Conservation (phyloP, 2,113 vertebrate species). For the Suncus etruscus region DNA sequence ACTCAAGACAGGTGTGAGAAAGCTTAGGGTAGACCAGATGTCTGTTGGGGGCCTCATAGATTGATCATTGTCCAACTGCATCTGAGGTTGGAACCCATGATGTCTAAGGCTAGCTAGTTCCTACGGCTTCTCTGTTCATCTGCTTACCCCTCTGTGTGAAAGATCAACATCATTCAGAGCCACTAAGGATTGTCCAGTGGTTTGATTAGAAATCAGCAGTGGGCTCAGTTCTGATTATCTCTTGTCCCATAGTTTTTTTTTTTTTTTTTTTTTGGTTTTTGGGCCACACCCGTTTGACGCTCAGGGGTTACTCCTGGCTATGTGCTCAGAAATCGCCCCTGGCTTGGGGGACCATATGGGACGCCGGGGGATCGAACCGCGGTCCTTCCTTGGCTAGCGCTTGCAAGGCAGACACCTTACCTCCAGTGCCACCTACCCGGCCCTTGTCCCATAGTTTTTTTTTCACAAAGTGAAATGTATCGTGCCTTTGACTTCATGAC, state of each 20-base stretch:
- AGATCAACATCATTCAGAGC: not conserved
- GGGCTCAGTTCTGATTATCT: not conserved
- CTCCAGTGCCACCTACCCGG: no score
- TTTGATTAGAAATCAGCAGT: not conserved
- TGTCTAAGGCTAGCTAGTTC: not conserved
- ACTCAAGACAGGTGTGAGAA: not conserved
- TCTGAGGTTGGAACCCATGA: not conserved
- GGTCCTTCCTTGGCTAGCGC: no score
- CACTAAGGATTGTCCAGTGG: accelerated
- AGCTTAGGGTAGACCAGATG: not conserved
- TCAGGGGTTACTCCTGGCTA: no score
- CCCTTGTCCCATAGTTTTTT: not conserved
- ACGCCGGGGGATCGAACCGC: no score
- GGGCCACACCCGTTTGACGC: no score
- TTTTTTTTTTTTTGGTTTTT: no score
- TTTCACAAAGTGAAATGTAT: not conserved
- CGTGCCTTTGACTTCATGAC: not conserved
- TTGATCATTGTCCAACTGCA: no score
- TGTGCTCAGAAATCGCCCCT: no score
- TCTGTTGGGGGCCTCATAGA: accelerated
- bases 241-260: accelerated
- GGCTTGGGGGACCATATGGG: no score
- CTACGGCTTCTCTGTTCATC: not conserved
- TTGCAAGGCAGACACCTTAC: no score
- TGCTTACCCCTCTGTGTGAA: not conserved